Conservation (phyloP, 2,888 invertebrate species). For the Erebia palarica region DNA sequence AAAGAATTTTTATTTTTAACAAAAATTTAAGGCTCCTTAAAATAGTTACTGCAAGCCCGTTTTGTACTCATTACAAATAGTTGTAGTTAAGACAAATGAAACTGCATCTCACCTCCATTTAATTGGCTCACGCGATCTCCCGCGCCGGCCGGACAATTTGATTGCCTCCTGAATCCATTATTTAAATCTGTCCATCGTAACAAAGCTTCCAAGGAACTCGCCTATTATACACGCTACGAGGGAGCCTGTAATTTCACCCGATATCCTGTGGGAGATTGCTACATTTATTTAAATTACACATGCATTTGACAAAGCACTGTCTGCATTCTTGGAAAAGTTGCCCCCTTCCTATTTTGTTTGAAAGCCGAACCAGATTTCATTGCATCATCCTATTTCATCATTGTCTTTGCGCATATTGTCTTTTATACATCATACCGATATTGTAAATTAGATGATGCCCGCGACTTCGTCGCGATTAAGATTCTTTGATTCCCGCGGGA, state of each 20-base stretch:
- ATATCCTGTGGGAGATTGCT: conserved; percentile 28
- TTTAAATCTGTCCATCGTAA: conserved; percentile 38
- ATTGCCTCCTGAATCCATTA: conserved; percentile 44
- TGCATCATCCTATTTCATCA: too few species aligned
- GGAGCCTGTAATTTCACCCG: conserved; percentile 34
- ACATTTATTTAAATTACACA: conserved; percentile 32
- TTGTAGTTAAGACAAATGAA: conserved; percentile 1
- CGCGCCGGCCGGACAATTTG: conserved; percentile 36
- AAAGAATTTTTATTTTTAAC: too few species aligned
- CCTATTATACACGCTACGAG: conserved; percentile 31
- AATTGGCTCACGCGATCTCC: conserved; percentile 33
- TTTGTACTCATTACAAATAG: background rate
- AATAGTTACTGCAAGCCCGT: background rate
- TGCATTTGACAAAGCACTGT: conserved; percentile 19
- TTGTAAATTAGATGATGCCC: too few species aligned
- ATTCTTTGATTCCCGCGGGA: too few species aligned
- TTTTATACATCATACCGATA: too few species aligned
- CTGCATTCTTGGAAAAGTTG: conserved; percentile 7
- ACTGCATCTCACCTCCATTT: conserved; percentile 17
- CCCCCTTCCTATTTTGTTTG: background rate
- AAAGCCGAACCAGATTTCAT: background rate
- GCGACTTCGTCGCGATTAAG: too few species aligned
- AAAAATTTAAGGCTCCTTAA: background rate
- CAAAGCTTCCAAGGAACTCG: conserved; percentile 28
- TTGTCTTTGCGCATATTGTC: too few species aligned